Conservation (phyloP, 2,888 invertebrate genomes). For the Drosophila setosimentum region DNA sequence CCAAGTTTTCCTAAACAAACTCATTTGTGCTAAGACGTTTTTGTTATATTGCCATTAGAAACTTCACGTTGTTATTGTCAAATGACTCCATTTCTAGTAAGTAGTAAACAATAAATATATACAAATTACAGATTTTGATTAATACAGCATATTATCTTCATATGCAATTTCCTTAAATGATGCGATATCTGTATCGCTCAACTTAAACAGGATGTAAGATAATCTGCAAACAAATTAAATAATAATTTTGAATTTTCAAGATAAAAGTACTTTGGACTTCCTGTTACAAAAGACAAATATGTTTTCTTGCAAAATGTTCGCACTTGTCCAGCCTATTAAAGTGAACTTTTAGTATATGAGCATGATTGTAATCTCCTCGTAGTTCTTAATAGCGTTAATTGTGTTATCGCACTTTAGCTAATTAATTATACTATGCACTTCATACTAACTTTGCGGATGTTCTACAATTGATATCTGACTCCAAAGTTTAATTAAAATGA, state of each 20-base stretch:
- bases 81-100: not conserved
- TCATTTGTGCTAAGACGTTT: conserved; percentile 9
- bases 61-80: not conserved
- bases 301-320: conserved; percentile 9
- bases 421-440: conserved; percentile 11
- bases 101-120: not conserved
- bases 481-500: conserved; percentile 33
- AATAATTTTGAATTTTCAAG: not conserved
- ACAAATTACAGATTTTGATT: not conserved
- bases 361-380: conserved; percentile 4
- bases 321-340: not conserved
- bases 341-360: conserved; percentile 21
- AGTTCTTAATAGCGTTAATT: conserved; percentile 11
- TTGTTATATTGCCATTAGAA: not conserved
- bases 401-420: conserved; percentile 6
- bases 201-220: not conserved
- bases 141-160: not conserved
- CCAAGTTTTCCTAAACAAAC: not conserved
- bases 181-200: not conserved
- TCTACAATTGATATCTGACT: conserved; percentile 15
- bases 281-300: not conserved
- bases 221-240: not conserved
- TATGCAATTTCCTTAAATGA: not conserved
- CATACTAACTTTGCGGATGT: conserved; percentile 3
- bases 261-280: not conserved